These are phyloP conservation scores for Tachysurus vachellii DNA, from an alignment of 2,113 vertebrate genomes.

Conservation along the genomic window DNA sequence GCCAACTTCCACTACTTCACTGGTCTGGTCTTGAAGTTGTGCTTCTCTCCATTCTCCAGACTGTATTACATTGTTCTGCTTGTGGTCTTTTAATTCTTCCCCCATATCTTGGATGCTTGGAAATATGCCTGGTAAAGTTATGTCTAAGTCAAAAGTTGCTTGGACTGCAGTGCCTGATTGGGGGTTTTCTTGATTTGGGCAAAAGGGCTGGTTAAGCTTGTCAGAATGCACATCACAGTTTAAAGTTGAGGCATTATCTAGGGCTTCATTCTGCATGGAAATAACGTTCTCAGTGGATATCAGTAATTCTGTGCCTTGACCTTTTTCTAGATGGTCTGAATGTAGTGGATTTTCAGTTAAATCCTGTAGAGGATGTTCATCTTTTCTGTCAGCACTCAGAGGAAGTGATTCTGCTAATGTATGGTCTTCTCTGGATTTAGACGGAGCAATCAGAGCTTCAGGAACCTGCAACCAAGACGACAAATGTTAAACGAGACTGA, in stretches of 20 bases:
- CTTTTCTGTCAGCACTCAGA: conserved; percentile 54
- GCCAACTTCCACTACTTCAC: not conserved
- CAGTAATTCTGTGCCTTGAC: conserved; percentile 19
- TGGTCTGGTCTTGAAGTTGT: conserved; percentile 13
- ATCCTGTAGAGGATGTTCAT: conserved; percentile 37
- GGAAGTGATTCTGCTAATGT: conserved; percentile 50
- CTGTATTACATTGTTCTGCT: not conserved
- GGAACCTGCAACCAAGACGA: conserved; percentile 56
- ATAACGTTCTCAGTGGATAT: not conserved
- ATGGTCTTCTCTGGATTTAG: conserved; percentile 44
- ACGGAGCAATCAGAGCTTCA: conserved; percentile 49
- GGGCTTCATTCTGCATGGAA: not conserved
- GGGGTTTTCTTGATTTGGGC: conserved; percentile 18
- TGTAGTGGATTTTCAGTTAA: conserved; percentile 33
- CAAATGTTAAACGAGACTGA: conserved; percentile 1
- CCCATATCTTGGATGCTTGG: not conserved
- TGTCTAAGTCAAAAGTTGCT: conserved; percentile 25
- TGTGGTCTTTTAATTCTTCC: not conserved
- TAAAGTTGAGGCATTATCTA: not conserved
- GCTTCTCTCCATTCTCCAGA: not conserved
- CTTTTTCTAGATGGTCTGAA: conserved; percentile 12
- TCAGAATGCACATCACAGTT: conserved; percentile 1
- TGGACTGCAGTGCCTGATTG: conserved; percentile 5
- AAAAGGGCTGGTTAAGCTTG: not conserved
- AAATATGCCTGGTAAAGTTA: not conserved